phyloP scores from a whole-genome alignment of 2,888 invertebrate genomes.

The Melikaiella ostensackeni region DNA sequence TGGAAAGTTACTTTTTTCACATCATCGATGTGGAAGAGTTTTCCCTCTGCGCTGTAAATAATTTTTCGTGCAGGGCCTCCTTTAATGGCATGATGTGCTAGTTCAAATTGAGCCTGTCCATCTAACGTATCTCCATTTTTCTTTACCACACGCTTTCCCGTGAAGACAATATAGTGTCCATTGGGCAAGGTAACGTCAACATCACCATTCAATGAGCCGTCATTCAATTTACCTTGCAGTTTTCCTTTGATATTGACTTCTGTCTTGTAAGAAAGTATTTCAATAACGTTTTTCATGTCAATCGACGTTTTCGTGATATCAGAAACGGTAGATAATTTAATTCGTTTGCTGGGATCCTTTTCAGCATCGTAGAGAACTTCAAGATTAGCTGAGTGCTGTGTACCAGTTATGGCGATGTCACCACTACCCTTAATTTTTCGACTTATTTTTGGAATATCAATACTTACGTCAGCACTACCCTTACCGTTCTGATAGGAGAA shows the following conservation, averaged over 20 bases:
- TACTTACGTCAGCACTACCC: constrained; percentile 80
- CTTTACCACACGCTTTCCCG: constrained; percentile 70
- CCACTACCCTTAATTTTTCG: constrained; percentile 76
- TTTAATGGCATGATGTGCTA: constrained; percentile 76
- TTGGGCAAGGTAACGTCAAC: constrained; percentile 79
- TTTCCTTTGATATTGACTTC: constrained; percentile 78
- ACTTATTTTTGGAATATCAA: constrained; percentile 80
- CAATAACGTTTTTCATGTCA: constrained; percentile 82
- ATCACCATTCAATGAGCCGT: constrained; percentile 77
- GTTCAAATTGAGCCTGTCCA: constrained; percentile 55
- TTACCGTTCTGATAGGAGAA: constrained; percentile 82
- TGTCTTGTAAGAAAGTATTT: constrained; percentile 78
- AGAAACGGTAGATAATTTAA: constrained; percentile 83
- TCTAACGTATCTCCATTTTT: constrained; percentile 57
- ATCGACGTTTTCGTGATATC: constrained; percentile 78
- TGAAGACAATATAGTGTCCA: constrained; percentile 77
- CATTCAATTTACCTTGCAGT: constrained; percentile 73
- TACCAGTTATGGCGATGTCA: constrained; percentile 81
- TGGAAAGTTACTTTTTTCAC: constrained; percentile 76
- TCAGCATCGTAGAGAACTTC: constrained; percentile 84
- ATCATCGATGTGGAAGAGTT: constrained; percentile 71
- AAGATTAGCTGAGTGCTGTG: constrained; percentile 81
- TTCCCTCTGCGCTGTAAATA: constrained; percentile 69
- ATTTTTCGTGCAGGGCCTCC: constrained; percentile 77
- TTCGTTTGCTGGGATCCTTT: constrained; percentile 84